Evolutionary conservation across 2,113 vertebrate genomes (phyloP).

Genomic region (Chascanopsetta lugubris): DNA sequence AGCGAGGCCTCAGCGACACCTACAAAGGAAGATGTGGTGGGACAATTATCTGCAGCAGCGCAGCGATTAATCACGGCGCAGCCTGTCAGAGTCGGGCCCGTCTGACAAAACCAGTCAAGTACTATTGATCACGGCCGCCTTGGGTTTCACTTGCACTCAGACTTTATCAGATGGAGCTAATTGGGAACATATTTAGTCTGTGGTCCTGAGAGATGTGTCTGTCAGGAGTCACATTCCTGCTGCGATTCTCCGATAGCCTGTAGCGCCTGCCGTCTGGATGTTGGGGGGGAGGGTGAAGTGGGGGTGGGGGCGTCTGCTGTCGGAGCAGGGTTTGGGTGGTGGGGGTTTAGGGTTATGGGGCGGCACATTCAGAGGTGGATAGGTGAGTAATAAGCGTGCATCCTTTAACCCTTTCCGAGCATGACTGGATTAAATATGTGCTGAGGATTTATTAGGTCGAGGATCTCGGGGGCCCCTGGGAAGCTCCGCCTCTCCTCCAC

Average conservation of each 20-base stretch:
- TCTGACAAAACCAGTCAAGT: conserved; percentile 65
- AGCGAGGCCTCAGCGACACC: conserved; percentile 62
- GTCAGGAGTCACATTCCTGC: conserved; percentile 79
- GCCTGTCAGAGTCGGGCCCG: conserved; percentile 67
- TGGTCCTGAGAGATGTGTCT: conserved; percentile 74
- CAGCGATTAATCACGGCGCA: conserved; percentile 65
- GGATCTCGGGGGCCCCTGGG: conserved; percentile 42
- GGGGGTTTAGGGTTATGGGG: conserved; percentile 25
- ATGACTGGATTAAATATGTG: conserved; percentile 69
- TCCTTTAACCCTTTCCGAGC: conserved; percentile 50
- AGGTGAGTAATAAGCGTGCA: conserved; percentile 69
- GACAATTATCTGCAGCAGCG: conserved; percentile 65
- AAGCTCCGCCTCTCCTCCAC: conserved; percentile 23
- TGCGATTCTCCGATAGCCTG: conserved; percentile 72
- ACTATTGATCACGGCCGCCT: conserved; percentile 75
- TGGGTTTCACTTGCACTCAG: conserved; percentile 76
- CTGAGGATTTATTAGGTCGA: conserved; percentile 63
- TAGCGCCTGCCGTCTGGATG: conserved; percentile 68
- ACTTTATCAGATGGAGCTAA: conserved; percentile 80
- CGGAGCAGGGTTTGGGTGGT: conserved; percentile 34
- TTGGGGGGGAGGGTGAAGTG: conserved; percentile 44
- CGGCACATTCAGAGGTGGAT: conserved; percentile 46
- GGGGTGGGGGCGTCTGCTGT: too few species aligned
- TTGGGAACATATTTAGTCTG: conserved; percentile 77
- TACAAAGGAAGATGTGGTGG: conserved; percentile 69